Evolutionary conservation across 2,888 invertebrate species (phyloP), one percentile per base, ranked within the genome.

Genomic region (Coleophora deauratella): DNA sequence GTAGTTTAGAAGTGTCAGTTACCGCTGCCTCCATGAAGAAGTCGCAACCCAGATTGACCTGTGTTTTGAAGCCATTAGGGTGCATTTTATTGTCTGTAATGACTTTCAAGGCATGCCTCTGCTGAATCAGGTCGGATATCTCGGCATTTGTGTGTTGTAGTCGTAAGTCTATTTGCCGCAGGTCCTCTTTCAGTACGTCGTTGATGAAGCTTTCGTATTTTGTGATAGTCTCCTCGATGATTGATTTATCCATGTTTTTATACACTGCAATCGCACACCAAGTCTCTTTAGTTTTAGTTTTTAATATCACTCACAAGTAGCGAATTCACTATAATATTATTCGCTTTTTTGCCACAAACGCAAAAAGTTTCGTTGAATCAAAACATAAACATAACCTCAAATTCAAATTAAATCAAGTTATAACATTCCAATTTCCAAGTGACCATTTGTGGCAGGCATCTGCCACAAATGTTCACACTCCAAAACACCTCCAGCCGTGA

Each of bases 1-100:
- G 76, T 38, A 96, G 88, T 33, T 73, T 87, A 0, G 90, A 88
- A 1, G 90, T 80, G 62, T 93, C 90, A 38, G 86, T 75, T 39
- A 95, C 89, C 41, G 89, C 79, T 0, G 94, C 94, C 67, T 95
- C 91, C 66, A 93, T 90, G 58, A 93, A 96, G 52, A 95, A 92
- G 66, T 92, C 93, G 54, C 92, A 91, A n/a, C 96, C 96, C 27
- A 96, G 75, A 64, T 96, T 93, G 21, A 96, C 88, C 59, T 84
- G 82, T 3, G 75, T 69, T 60, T 82, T 82, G 38, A 81, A 80
- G 1, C 84, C 80, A 13, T 65, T 41, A 4, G 88, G 82, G 36
- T 88, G 80, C 0, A 86, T 62, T 2, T 81, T 75, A 30, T 86
- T 86, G 42, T 88, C 86, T 37, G 88, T 68, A 3, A 94, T 72